Evolutionary conservation across 2,113 vertebrate genomes (phyloP).

Genomic region (Cygnus buccinator): DNA sequence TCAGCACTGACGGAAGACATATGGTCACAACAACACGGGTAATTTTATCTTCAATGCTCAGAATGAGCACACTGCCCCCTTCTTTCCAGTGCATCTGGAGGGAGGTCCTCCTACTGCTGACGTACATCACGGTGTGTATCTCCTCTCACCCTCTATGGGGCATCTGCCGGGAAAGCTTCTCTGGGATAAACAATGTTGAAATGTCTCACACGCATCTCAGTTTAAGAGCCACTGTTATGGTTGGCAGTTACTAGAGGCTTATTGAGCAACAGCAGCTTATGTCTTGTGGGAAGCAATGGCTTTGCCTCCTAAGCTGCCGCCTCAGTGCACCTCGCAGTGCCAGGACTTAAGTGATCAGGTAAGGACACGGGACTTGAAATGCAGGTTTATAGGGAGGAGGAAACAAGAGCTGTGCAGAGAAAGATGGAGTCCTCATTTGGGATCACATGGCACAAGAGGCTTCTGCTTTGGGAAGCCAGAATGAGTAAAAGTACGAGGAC

Average conservation of each 20-base stretch:
- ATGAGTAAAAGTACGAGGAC: neutral
- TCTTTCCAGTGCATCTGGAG: rapidly evolving
- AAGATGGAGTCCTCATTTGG: neutral
- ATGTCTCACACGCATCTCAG: neutral
- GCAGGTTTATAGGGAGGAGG: neutral
- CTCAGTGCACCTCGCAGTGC: neutral
- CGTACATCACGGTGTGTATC: neutral
- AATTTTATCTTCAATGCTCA: neutral
- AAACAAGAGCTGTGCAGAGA: neutral
- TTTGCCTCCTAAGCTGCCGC: neutral
- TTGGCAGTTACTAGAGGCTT: neutral
- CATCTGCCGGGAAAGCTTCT: neutral
- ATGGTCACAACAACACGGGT: neutral
- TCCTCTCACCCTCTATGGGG: neutral
- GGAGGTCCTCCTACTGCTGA: neutral
- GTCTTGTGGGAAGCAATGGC: neutral
- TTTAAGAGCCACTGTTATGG: neutral
- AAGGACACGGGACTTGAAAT: neutral
- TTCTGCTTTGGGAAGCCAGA: neutral
- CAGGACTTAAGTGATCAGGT: rapidly evolving
- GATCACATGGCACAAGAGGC: rapidly evolving
- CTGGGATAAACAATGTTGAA: neutral
- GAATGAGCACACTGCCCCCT: neutral
- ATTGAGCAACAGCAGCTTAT: neutral
- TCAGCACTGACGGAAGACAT: neutral